phyloP scores from a whole-genome alignment of 2,797 vertebrate genomes.

The Trachurus trachurus region DNA sequence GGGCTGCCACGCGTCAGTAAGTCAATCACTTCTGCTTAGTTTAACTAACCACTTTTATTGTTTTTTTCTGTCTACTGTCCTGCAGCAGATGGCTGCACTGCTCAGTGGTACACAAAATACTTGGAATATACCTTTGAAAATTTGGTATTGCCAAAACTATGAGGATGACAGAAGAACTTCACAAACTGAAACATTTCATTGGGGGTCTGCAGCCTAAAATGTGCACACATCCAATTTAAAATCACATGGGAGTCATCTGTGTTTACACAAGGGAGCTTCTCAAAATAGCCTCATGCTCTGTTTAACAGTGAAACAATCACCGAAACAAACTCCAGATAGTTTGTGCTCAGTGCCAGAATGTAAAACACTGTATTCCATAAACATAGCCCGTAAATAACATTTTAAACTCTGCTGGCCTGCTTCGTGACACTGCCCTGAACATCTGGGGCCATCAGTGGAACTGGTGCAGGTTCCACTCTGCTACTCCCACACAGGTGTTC shows the following conservation, averaged over 20 bases:
- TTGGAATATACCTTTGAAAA: constrained; percentile 3
- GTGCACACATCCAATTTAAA: background rate
- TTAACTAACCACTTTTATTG: constrained; percentile 69
- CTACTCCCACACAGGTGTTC: background rate
- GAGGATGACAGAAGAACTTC: constrained; percentile 2
- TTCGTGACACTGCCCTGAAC: background rate
- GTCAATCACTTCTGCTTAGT: constrained; percentile 72
- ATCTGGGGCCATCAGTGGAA: background rate
- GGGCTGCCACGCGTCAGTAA: constrained; percentile 63
- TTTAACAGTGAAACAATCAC: constrained; percentile 21
- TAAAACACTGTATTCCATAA: background rate
- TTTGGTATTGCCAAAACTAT: constrained; percentile 1
- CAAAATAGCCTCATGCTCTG: constrained; percentile 23
- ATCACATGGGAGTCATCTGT: constrained; percentile 26
- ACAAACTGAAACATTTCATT: background rate
- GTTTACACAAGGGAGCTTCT: constrained; percentile 22
- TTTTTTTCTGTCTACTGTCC: constrained; percentile 38
- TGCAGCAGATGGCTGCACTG: constrained; percentile 57
- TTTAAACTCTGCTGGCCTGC: background rate
- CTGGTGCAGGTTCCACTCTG: background rate
- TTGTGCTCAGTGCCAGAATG: constrained; percentile 4
- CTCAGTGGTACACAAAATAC: constrained; percentile 22
- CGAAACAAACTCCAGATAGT: constrained; percentile 27
- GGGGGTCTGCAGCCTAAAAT: background rate
- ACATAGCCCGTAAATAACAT: background rate